Conservation (phyloP, 2,888 invertebrate genomes). For the Lasioglossum malachurum region DNA sequence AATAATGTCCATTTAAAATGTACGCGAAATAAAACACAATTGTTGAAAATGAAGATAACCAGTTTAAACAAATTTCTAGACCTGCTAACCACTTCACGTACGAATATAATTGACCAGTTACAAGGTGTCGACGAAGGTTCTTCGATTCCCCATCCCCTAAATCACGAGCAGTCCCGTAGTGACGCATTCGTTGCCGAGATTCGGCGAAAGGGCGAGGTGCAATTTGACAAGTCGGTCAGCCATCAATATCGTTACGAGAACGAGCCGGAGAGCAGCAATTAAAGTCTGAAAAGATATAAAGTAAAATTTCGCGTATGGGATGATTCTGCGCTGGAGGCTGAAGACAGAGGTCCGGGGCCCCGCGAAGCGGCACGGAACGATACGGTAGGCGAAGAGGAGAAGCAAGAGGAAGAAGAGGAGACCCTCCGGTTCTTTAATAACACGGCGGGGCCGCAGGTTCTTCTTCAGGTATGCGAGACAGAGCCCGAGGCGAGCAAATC, state of each 20-base stretch:
- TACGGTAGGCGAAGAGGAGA: constrained; percentile 44
- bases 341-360: not conserved
- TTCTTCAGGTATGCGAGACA: constrained; percentile 74
- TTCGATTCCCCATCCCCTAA: not conserved
- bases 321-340: constrained; percentile 41
- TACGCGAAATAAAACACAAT: too few species aligned
- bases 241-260: constrained; percentile 19
- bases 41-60: too few species aligned
- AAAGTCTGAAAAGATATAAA: constrained; percentile 42
- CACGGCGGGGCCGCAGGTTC: constrained; percentile 73
- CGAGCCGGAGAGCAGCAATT: constrained; percentile 42
- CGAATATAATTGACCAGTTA: not conserved
- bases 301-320: constrained; percentile 45
- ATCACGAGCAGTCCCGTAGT: not conserved
- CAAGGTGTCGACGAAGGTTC: not conserved
- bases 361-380: constrained; percentile 35
- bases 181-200: not conserved
- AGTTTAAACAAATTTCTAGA: too few species aligned
- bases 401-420: constrained; percentile 58
- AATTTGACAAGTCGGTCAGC: not conserved
- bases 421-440: constrained; percentile 78
- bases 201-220: not conserved
- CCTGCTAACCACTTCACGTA: too few species aligned
- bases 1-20: too few species aligned
- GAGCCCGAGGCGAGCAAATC: constrained; percentile 55